Evolutionary conservation across 2,888 invertebrate genomes (phyloP).

Genomic region (Sclerodermus sp.): DNA sequence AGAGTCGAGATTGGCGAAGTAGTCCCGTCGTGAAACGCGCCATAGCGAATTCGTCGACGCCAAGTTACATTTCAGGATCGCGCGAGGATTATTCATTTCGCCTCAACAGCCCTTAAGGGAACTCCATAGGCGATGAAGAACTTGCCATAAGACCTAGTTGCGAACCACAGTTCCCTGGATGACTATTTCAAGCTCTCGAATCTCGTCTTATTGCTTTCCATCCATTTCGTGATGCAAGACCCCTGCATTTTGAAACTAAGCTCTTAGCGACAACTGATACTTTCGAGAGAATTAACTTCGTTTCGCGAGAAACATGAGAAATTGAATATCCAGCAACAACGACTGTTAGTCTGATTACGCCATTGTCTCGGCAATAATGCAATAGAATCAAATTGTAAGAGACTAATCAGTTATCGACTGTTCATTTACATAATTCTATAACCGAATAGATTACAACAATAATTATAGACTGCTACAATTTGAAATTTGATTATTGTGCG

Average conservation of each 20-base stretch:
- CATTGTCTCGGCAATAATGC: too few species aligned
- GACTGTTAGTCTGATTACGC: too few species aligned
- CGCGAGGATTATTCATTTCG: constrained; percentile 32
- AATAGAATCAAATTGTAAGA: too few species aligned
- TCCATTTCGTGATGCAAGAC: constrained; percentile 12
- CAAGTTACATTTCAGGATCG: constrained; percentile 18
- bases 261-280: neutral
- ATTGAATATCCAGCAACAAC: too few species aligned
- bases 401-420: too few species aligned
- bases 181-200: constrained; percentile 25
- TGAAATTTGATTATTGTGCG: too few species aligned
- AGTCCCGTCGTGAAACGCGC: neutral
- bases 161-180: constrained; percentile 25
- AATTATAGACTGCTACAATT: too few species aligned
- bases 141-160: constrained; percentile 19
- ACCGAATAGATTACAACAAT: too few species aligned
- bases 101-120: constrained; percentile 31
- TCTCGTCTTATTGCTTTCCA: constrained; percentile 23
- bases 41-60: neutral
- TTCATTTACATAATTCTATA: too few species aligned
- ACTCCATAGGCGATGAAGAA: constrained; percentile 16
- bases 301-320: neutral
- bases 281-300: neutral
- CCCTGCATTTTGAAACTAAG: neutral
- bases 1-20: neutral